Base-by-base conservation (phyloP, 2,797 vertebrate species). In the Garrulus glandarius region DNA sequence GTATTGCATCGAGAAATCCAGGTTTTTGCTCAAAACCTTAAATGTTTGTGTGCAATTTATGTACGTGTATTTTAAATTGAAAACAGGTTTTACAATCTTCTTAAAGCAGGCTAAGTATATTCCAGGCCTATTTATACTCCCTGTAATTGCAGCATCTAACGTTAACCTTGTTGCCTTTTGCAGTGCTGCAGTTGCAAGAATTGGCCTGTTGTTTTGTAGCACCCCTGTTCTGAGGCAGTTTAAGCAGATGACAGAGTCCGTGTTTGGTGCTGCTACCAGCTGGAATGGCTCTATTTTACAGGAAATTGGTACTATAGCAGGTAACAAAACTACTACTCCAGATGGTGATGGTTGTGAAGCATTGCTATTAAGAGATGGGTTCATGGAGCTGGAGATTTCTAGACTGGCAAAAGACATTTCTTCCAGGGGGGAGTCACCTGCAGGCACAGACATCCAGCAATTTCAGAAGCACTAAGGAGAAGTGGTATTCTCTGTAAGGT, bases 301-400 rank as follows among this genome's bases (percentile, higher is more conserved):
- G 85, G 98, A 98, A 61, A 96, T 98, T 30, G 98, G 98, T 55
- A 95, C 96, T 24, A 97, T 98, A 49, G 98, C 98, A 96, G 98
- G 98, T 98, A 97, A 96, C 71, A 67, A 34, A 70, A 43, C 65
- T 36, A 9, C 18, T 1, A 4, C 75, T 81, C 23, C 49, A 39
- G 50, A 21, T 30, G 59, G 41, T 36, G 61, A 8, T 70, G 44
- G 37, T 36, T 69, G 63, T 71, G 46, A 89, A 44, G 57, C 11
- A n/a, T 5, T 64, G 27, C 69, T 82, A 6, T 49, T 56, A 43
- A 78, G 85, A 68, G 57, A 19, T 3, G n/a, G 11, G 30, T 74
- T 86, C 44, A 17, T 0, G 0, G 37, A 50, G 47, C 61, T n/a
- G 37, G 27, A 49, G 11, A 0, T 47, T 80, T 70, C 57, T 61